These are phyloP conservation scores for Charanyca ferruginea DNA, from an alignment of 2,888 invertebrate genomes.

Conservation along the genomic window DNA sequence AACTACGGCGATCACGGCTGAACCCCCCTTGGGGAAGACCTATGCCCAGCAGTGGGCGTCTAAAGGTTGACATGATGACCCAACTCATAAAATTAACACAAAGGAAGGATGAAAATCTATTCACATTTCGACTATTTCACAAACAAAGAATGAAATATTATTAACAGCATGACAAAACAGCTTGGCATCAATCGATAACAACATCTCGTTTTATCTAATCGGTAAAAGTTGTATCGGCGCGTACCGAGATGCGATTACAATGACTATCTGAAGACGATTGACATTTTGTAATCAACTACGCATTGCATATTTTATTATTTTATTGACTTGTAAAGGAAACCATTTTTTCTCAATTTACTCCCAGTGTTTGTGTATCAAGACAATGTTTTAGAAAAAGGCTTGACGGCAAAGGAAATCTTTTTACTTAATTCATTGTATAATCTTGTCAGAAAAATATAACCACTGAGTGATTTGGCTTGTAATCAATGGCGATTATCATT, in stretches of 20 bases:
- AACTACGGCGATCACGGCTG: too few relatives aligned
- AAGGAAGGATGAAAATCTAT: too few relatives aligned
- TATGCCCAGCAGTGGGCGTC: too few relatives aligned
- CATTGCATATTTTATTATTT: constrained; percentile 11
- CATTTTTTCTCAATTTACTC: background rate
- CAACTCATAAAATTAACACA: too few relatives aligned
- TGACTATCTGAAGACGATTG: constrained; percentile 37
- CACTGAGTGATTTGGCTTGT: background rate
- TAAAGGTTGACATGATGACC: too few relatives aligned
- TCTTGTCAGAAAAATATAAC: background rate
- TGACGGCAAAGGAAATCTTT: background rate
- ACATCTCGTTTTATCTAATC: constrained; percentile 57
- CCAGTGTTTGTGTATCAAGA: background rate
- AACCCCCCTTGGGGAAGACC: too few relatives aligned
- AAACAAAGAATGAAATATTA: constrained; percentile 23
- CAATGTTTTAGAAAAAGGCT: constrained; percentile 18
- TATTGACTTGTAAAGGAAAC: constrained; percentile 2
- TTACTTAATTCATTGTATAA: background rate
- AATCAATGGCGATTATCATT: background rate
- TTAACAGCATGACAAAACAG: constrained; percentile 42
- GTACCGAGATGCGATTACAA: constrained; percentile 55
- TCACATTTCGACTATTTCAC: background rate
- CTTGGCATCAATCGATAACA: constrained; percentile 27
- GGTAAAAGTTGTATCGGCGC: constrained; percentile 23
- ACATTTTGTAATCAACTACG: constrained; percentile 49